Conservation (phyloP, 2,113 vertebrate species). For the pig (Sus scrofa) region T2T-Sscrofa CM000829.6:45001501-45002000, state of each 20-base stretch:
- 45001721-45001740: background rate
- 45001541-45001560: background rate
- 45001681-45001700: background rate
- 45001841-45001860: background rate
- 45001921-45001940: background rate
- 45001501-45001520: constrained; percentile 47
- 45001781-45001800: background rate
- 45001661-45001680: background rate
- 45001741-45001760: background rate
- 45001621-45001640: constrained; percentile 9
- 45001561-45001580: background rate
- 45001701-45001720: background rate
- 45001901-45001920: background rate
- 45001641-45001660: background rate
- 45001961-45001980: background rate
- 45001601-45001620: constrained; percentile 20
- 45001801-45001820: background rate
- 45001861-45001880: background rate
- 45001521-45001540: background rate
- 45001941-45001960: background rate
- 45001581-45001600: background rate
- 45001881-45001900: background rate
- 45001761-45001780: background rate
- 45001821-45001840: background rate
- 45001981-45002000: background rate